Conservation (phyloP, 35 echinoderm and acorn worm species). For the Ptychodera flava region DNA sequence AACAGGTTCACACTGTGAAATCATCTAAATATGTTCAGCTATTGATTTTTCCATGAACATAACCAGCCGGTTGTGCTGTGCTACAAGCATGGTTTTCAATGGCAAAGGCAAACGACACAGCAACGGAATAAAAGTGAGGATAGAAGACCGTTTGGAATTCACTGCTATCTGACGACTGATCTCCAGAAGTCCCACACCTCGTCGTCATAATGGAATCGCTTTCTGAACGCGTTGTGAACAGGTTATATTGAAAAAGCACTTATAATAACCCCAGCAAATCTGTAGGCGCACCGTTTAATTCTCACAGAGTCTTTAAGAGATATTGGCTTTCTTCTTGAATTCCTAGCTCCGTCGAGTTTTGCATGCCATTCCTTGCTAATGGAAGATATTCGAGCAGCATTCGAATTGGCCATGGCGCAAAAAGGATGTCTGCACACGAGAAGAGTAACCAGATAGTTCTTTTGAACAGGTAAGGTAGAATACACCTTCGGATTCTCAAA, state of each 20-base stretch:
- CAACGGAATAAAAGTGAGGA: neutral
- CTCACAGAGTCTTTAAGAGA: neutral
- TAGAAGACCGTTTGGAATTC: neutral
- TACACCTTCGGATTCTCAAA: no score
- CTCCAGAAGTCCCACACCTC: slow-evolving; percentile 6
- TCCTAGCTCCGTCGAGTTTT: neutral
- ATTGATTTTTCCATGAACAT: neutral
- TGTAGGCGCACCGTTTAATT: neutral
- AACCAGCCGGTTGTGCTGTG: neutral
- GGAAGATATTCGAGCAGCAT: neutral
- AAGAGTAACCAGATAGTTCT: neutral
- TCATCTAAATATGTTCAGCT: neutral
- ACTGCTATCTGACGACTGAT: neutral
- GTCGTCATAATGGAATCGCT: slow-evolving; percentile 48
- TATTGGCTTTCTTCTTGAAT: neutral
- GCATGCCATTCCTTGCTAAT: neutral
- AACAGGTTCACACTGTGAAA: neutral
- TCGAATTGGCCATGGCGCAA: neutral
- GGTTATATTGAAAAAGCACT: slow-evolving; percentile 47
- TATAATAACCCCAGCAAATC: slow-evolving; percentile 2
- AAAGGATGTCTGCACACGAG: neutral
- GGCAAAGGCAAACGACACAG: neutral
- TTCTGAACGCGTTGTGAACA: slow-evolving; percentile 32
- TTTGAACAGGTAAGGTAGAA: no score
- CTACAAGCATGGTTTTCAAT: neutral